Evolutionary conservation across 2,888 invertebrate species (phyloP), one percentile per base, ranked within the genome.

Genomic region (Biston stratarius): DNA sequence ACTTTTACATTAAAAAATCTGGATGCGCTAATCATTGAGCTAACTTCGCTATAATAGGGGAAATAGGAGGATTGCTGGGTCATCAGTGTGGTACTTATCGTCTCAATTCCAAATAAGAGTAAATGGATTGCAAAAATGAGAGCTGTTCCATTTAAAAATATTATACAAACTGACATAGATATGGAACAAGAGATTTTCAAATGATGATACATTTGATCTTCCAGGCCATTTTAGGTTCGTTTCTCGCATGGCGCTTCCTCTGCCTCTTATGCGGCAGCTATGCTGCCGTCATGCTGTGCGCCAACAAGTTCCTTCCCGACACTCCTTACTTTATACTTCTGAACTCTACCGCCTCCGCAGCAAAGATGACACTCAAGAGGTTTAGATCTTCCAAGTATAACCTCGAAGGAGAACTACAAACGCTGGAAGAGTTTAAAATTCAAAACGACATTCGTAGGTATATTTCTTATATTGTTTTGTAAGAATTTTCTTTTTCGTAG

Each of bases 401-500:
- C 38, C 44, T 85, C 1, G 75, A 83, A 0, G 68, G 64, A 0
- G 91, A 91, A 74, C 74, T 89, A 61, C 74, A 77, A 0, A 80
- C 85, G 1, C 63, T 91, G 24, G 69, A 78, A 10, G 86, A 88
- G 6, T 91, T 84, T 67, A 87, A 86, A 71, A 53, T 34, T 9
- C 77, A 75, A 38, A 89, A 89, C 80, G 70, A 84, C 75, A 85
- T 90, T 83, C 82, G 80, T 81, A 84, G 80, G 87, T 89, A 44
- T 8, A 45, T 14, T 45, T 45, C 14, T 45, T 45, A 8, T 14
- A 45, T 7, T 38, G 8, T 45, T n/a, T 45, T 45, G 7, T 45
- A 45, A 24, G 7, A 7, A 58, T 48, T 42, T 48, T 40, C 15
- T 24, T 24, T 33, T n/a, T 51, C 51, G 36, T 36, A 36, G 12